These are phyloP conservation scores for Bos indicus DNA, from an alignment of 2,113 vertebrate genomes.

Conservation along the genomic window DNA sequence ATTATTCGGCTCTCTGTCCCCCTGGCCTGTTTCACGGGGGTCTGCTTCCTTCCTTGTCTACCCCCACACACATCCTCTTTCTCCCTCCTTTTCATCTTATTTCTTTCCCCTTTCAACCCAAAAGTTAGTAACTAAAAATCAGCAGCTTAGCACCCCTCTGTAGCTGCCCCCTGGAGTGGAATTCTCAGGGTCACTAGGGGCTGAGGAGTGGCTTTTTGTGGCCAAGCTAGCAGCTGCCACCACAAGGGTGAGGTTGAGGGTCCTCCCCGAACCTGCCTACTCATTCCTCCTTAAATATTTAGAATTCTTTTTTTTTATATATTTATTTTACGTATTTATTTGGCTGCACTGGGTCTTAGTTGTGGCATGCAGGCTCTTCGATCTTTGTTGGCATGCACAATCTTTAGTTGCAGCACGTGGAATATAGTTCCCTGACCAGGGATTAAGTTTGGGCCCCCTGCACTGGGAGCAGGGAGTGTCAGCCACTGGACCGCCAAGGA, in stretches of 20 bases:
- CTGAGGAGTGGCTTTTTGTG: neutral
- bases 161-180: neutral
- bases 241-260: neutral
- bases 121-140: neutral
- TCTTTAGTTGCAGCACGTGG: neutral
- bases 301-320: neutral
- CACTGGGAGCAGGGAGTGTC: neutral
- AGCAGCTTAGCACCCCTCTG: neutral
- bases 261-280: neutral
- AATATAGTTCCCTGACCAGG: neutral
- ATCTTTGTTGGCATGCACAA: neutral
- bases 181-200: neutral
- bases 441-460: neutral
- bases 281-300: neutral
- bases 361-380: neutral
- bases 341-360: neutral
- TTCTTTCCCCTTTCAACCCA: neutral
- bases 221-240: neutral
- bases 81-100: neutral
- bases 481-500: neutral
- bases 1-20: accelerated
- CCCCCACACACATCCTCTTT: neutral
- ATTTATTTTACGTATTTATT: neutral
- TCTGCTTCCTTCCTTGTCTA: neutral
- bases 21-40: accelerated